These are phyloP conservation scores for Cyanoliseus patagonus DNA, from an alignment of 2,113 vertebrate species.

Conservation along the genomic window DNA sequence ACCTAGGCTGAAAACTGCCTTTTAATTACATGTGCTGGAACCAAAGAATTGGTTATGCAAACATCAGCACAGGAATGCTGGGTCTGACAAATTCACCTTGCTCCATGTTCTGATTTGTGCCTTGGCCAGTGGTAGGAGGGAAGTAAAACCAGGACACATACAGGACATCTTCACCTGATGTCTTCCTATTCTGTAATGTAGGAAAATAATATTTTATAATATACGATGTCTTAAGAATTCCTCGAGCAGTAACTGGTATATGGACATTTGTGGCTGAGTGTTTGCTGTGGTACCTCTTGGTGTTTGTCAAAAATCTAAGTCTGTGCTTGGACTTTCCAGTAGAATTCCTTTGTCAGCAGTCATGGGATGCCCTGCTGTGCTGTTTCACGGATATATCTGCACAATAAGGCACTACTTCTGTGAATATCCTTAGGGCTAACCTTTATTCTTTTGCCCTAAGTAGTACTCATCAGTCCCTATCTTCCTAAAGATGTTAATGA, in stretches of 20 bases:
- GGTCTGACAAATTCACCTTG: not conserved
- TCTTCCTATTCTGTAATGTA: not conserved
- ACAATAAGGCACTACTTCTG: not conserved
- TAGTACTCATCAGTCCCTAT: not conserved
- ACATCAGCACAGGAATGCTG: not conserved
- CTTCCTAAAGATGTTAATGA: not conserved
- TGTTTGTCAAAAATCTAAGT: conserved; percentile 1
- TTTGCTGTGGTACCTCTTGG: conserved; percentile 42
- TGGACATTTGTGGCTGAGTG: not conserved
- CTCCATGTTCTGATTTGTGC: not conserved
- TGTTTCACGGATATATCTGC: not conserved
- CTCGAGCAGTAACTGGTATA: not conserved
- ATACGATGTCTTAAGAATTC: not conserved
- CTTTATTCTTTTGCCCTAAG: not conserved
- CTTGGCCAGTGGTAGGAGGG: not conserved
- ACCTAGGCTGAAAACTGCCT: not conserved
- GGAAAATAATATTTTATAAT: not conserved
- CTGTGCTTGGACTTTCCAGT: conserved; percentile 47
- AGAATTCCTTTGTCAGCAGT: conserved; percentile 38
- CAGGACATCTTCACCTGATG: not conserved
- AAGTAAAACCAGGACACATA: not conserved
- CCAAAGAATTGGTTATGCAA: not conserved
- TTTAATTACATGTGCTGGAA: not conserved
- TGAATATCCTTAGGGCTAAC: not conserved
- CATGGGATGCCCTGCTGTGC: not conserved